Evolutionary conservation across 2,113 vertebrate genomes (phyloP).

Genomic region (Cariama cristata): DNA sequence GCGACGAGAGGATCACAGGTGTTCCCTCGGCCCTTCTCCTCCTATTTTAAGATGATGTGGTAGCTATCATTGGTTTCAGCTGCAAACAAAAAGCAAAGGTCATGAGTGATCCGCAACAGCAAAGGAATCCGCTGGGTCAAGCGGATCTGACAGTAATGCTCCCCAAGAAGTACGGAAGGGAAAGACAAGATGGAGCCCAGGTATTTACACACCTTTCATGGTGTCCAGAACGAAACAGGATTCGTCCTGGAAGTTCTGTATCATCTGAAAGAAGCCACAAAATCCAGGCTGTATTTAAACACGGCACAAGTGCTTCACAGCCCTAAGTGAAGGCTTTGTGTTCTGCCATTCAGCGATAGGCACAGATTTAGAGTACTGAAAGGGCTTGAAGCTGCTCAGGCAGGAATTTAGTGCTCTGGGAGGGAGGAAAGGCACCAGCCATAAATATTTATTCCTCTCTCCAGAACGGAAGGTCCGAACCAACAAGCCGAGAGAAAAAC

Average conservation of each 20-base stretch:
- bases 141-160: not conserved
- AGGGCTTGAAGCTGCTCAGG: not conserved
- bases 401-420: not conserved
- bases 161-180: fast-evolving
- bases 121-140: not conserved
- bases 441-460: not conserved
- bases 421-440: not conserved
- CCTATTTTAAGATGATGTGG: conserved; percentile 94
- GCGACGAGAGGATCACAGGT: not conserved
- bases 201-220: conserved; percentile 87
- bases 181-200: fast-evolving
- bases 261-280: conserved; percentile 83
- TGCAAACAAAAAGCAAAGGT: conserved; percentile 63
- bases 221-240: conserved; percentile 96
- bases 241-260: conserved; percentile 97
- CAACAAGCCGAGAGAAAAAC: not conserved
- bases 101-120: not conserved
- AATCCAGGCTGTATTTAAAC: not conserved
- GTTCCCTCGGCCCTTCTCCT: not conserved
- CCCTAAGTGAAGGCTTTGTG: not conserved
- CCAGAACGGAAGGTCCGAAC: not conserved
- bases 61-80: conserved; percentile 92
- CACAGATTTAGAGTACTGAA: fast-evolving
- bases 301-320: not conserved
- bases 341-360: fast-evolving